Evolutionary conservation across 2,113 vertebrate genomes (phyloP).

Genomic region (Cyprinodon brontotheroides): DNA sequence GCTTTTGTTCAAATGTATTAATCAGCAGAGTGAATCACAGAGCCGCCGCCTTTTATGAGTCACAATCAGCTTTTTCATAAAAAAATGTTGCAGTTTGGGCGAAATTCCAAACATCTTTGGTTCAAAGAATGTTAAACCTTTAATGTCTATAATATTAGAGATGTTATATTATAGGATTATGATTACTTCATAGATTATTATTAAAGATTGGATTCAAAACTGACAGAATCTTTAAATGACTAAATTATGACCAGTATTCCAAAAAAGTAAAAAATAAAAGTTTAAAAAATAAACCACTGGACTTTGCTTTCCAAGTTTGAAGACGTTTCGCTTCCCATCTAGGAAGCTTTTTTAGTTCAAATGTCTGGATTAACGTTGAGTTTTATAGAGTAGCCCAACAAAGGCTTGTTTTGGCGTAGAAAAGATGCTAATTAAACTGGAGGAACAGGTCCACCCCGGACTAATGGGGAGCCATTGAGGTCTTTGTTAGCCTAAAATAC

Average conservation of each 20-base stretch:
- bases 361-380: no score
- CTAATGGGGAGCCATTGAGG: no score
- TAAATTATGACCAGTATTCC: neutral
- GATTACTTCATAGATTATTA: neutral
- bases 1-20: conserved; percentile 1
- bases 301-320: no score
- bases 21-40: conserved; percentile 33
- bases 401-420: no score
- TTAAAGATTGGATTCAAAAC: neutral
- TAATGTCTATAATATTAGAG: neutral
- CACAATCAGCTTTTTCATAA: neutral
- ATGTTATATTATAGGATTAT: neutral
- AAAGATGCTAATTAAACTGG: no score
- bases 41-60: conserved; percentile 25
- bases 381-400: no score
- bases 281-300: no score
- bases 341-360: no score
- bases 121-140: neutral
- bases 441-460: no score
- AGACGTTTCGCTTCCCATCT: no score
- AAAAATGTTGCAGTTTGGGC: neutral
- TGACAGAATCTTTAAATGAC: neutral
- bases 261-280: no score
- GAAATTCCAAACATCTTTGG: neutral
- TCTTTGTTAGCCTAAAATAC: no score